Evolutionary conservation across 2,888 invertebrate species (phyloP), one percentile per base, ranked within the genome.

Genomic region (Chorisops tibialis): DNA sequence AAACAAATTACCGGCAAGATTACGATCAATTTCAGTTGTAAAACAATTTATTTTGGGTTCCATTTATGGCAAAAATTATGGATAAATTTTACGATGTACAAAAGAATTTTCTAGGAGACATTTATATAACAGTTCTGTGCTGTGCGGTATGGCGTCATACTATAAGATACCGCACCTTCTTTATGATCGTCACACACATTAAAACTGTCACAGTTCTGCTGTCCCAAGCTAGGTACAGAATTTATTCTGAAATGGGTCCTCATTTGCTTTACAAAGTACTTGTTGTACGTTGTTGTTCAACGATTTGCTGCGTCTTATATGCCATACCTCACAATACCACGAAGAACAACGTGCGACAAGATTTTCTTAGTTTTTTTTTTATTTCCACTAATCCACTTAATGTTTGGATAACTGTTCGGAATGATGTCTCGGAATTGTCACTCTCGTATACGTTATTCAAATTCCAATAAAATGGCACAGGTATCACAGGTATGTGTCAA

Each of bases 201-300:
- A 41, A 54, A 54, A 54, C 54, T 41, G 54, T 54, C 54, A 19
- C 52, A 52, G 9, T 19, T 52, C 52, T 18, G 52, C 52, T 18
- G 52, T 52, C 52, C 18, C 18, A 14, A 19, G 22, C 21, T 52
- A n/a, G n/a, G n/a, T n/a, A n/a, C n/a, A n/a, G 38, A 38, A 19
- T 52, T 52, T n/a, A 9, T 30, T 1, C 50, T n/a, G 18, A 50
- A 16, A 16, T 14, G 30, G 24, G 30, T 16, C 18, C 30, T 7
- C 39, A 39, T 52, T 38, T 19, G 38, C 21, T 52, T 52, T 39
- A 38, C 39, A 52, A 52, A 52, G 38, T 39, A 52, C 7, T 45
- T 14, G 6, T 16, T 45, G 12, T 39, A 16, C n/a, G 16, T n/a
- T 12, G 14, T 12, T 41, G 16, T n/a, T 6, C 9, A 41, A n/a